Percentiles rank a stretch among this genome's conserved stretches.
These are phyloP conservation scores for Oppia nitens DNA, from an alignment of 1,140 invertebrate genomes.

Conservation along the genomic window DNA sequence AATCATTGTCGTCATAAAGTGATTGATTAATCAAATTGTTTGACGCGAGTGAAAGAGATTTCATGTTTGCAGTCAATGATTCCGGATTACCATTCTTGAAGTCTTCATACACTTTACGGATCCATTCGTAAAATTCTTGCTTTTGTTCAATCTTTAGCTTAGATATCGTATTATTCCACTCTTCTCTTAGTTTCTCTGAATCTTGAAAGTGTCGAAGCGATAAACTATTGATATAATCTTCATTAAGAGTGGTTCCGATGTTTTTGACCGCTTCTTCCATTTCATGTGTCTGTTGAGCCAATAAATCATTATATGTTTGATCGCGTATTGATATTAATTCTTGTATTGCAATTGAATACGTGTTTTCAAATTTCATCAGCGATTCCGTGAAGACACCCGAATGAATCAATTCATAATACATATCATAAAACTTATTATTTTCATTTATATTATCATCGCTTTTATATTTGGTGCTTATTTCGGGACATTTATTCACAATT, in stretches of 20 bases:
- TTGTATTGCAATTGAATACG: constrained; percentile 50
- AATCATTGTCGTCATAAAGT: background rate
- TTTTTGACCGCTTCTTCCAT: constrained; percentile 51
- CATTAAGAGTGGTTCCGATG: constrained; percentile 43
- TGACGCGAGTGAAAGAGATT: background rate
- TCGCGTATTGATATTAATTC: constrained; percentile 45
- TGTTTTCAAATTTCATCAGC: constrained; percentile 56
- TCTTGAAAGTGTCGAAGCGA: constrained; percentile 58
- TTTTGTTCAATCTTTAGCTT: constrained; percentile 52
- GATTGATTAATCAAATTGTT: background rate
- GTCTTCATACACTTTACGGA: constrained; percentile 51
- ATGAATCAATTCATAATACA: constrained; percentile 62
- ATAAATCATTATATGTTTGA: constrained; percentile 43
- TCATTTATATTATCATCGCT: background rate
- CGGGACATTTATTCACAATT: background rate
- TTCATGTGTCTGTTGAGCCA: constrained; percentile 46
- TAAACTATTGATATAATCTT: constrained; percentile 56
- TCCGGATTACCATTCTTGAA: constrained; percentile 33
- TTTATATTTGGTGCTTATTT: background rate
- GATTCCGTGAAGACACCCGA: constrained; percentile 52
- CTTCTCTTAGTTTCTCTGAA: constrained; percentile 49
- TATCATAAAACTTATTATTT: constrained; percentile 44
- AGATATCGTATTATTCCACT: constrained; percentile 55
- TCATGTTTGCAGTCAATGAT: constrained; percentile 29
- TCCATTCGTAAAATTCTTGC: constrained; percentile 56